A percentile compares a stretch with the other conserved stretches of the same genome.
These are phyloP conservation scores for Peromyscus aztecus DNA, from an alignment of 2,797 vertebrate genomes.

Conservation along the genomic window DNA sequence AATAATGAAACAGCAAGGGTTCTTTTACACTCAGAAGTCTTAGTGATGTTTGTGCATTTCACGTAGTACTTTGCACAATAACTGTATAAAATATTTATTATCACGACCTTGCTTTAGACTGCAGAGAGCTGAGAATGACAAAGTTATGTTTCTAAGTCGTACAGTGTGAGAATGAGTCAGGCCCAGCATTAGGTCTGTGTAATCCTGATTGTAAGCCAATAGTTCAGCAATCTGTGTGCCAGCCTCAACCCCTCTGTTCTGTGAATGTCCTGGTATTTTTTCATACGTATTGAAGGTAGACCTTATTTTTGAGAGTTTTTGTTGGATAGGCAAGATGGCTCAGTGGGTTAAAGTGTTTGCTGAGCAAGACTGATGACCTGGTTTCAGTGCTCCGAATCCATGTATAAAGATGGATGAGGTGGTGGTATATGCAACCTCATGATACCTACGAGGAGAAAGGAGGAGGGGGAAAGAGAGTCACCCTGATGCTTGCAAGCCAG, in stretches of 20 bases:
- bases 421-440: neutral
- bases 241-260: accelerated
- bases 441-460: too few species aligned
- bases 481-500: neutral
- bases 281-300: neutral
- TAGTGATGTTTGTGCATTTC: neutral
- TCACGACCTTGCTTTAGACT: neutral
- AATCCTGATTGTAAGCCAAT: neutral
- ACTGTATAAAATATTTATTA: neutral
- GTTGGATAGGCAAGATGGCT: neutral
- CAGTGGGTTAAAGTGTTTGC: neutral
- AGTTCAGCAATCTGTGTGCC: neutral
- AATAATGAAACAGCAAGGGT: neutral
- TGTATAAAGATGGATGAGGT: neutral
- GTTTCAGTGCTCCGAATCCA: neutral
- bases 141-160: neutral
- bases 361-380: neutral
- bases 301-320: neutral
- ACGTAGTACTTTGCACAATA: neutral
- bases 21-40: neutral
- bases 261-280: neutral
- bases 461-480: neutral
- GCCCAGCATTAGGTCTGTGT: neutral
- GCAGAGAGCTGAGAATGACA: neutral
- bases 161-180: accelerated